phyloP scores from a whole-genome alignment of 2,113 vertebrate species.

The Psittacus erithacus region DNA sequence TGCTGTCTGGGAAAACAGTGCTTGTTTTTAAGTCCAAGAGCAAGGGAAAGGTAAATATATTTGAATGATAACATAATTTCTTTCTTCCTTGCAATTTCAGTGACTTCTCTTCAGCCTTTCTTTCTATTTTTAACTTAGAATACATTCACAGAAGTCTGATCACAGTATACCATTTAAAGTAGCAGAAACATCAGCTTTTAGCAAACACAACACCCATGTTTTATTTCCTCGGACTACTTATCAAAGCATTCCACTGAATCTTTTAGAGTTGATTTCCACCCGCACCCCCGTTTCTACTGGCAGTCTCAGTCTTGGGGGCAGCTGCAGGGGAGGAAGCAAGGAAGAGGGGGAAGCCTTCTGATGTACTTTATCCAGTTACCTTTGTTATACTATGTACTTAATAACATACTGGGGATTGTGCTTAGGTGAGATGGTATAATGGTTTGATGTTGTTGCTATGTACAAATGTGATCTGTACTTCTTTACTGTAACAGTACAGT shows the following conservation, averaged over 20 bases:
- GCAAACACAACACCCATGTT: not conserved
- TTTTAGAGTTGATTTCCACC: not conserved
- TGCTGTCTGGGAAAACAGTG: not conserved
- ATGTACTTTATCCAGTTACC: not conserved
- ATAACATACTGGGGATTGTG: not conserved
- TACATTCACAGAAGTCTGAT: not conserved
- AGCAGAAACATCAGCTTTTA: not conserved
- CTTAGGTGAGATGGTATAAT: not conserved
- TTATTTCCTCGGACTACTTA: not conserved
- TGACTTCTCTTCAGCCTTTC: not conserved
- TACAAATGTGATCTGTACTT: not conserved
- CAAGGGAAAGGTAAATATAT: not conserved
- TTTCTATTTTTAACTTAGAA: not conserved
- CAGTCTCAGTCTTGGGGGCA: not conserved
- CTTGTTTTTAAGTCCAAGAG: not conserved
- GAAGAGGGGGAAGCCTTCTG: not conserved
- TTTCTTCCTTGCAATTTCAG: not conserved
- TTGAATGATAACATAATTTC: not conserved
- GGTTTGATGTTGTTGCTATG: not conserved
- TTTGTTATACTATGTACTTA: not conserved
- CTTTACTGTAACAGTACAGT: not conserved
- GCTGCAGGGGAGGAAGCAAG: not conserved
- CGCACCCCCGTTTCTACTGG: not conserved
- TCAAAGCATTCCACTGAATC: not conserved
- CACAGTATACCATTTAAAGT: not conserved